A percentile compares a stretch with the other conserved stretches of the same genome.
These are phyloP conservation scores for Reticulitermes speratus DNA, from an alignment of 1,140 invertebrate species.

Conservation along the genomic window DNA sequence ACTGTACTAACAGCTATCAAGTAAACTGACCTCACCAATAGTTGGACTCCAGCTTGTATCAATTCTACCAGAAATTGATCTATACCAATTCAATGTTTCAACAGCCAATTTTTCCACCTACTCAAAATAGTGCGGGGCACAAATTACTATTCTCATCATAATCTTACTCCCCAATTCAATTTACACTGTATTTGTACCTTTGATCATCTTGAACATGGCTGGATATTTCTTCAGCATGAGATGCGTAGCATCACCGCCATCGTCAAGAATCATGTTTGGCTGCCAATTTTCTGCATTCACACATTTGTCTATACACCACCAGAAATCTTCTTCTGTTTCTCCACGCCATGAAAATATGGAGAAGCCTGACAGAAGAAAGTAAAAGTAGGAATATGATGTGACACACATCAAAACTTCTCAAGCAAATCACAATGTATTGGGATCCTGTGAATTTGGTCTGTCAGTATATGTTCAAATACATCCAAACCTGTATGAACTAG, in stretches of 20 bases:
- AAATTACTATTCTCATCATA: too few species aligned
- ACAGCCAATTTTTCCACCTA: too few species aligned
- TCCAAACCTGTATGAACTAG: too few species aligned
- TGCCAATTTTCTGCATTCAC: conserved; percentile 92
- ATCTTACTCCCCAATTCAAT: too few species aligned
- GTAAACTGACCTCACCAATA: too few species aligned
- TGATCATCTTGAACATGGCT: conserved; percentile 91
- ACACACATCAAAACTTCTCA: neutral
- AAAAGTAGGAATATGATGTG: neutral
- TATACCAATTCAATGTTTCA: too few species aligned
- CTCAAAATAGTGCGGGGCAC: too few species aligned
- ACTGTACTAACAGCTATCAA: too few species aligned
- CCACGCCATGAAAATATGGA: conserved; percentile 94
- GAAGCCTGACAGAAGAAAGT: conserved; percentile 56
- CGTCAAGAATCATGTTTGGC: conserved; percentile 98
- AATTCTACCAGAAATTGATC: too few species aligned
- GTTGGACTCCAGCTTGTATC: too few species aligned
- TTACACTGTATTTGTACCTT: conserved; percentile 58
- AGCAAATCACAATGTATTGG: neutral
- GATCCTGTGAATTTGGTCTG: too few species aligned
- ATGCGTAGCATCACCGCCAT: conserved; percentile 96
- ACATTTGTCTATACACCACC: conserved; percentile 98
- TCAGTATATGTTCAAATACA: too few species aligned
- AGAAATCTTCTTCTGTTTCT: conserved; percentile 96
- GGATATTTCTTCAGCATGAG: conserved; percentile 97